Evolutionary conservation across 2,113 vertebrate species (phyloP).

Genomic region (Solea solea): DNA sequence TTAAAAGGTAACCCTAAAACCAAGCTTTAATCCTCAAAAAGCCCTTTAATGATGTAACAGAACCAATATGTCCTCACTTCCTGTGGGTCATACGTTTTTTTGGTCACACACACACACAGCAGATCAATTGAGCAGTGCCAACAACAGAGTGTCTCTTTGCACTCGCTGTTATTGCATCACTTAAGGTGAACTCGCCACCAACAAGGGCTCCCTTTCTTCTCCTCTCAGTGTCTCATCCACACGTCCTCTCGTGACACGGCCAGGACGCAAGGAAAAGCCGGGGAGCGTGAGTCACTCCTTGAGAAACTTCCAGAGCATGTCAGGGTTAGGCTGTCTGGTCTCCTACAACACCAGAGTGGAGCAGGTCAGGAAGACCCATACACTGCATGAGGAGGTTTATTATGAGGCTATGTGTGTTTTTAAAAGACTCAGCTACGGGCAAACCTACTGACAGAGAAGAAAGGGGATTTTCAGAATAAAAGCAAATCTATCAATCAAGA

Average conservation of each 20-base stretch:
- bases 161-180: constrained; percentile 49
- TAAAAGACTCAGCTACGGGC: not conserved
- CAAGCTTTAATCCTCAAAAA: too few species aligned
- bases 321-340: constrained; percentile 62
- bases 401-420: not conserved
- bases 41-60: too few species aligned
- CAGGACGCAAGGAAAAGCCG: constrained; percentile 48
- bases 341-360: constrained; percentile 16
- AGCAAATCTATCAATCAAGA: too few species aligned
- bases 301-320: constrained; percentile 59
- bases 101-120: constrained; percentile 39
- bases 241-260: constrained; percentile 55
- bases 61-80: too few species aligned
- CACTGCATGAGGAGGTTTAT: constrained; percentile 1
- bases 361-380: constrained; percentile 1
- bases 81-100: too few species aligned
- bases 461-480: not conserved
- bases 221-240: constrained; percentile 37
- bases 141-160: constrained; percentile 69
- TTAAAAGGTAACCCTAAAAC: too few species aligned
- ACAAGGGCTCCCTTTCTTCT: constrained; percentile 65
- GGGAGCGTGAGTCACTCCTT: constrained; percentile 40
- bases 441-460: not conserved
- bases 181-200: constrained; percentile 70
- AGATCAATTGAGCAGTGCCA: constrained; percentile 60